These are phyloP conservation scores for Lacanobia oleracea DNA, from an alignment of 2,888 invertebrate genomes.

Conservation along the genomic window DNA sequence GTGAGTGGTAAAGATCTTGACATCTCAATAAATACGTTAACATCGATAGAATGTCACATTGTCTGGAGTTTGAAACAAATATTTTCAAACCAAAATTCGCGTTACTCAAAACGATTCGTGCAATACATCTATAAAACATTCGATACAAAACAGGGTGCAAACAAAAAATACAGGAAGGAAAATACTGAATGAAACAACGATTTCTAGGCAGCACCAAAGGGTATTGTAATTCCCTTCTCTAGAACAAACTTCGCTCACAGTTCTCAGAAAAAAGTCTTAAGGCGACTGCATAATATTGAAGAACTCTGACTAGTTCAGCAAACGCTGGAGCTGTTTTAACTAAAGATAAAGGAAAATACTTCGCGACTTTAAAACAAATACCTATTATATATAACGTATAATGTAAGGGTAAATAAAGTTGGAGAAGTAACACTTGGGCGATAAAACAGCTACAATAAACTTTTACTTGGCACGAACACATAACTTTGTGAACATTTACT, in stretches of 20 bases:
- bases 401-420: conserved; percentile 48
- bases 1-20: too few relatives aligned
- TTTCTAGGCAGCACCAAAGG: background rate
- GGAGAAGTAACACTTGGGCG: conserved; percentile 21
- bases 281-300: background rate
- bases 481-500: conserved; percentile 29
- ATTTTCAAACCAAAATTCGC: too few relatives aligned
- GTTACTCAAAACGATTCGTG: background rate
- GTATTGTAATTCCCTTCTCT: background rate
- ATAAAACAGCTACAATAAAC: conserved; percentile 42
- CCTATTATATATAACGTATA: conserved; percentile 26
- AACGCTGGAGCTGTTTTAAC: conserved; percentile 20
- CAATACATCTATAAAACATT: background rate
- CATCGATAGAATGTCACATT: too few relatives aligned
- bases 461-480: conserved; percentile 21
- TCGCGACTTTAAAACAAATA: conserved; percentile 20
- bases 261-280: background rate
- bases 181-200: background rate
- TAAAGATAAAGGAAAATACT: conserved; percentile 18
- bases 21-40: too few relatives aligned
- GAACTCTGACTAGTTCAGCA: conserved; percentile 10
- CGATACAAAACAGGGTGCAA: background rate
- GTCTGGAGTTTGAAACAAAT: too few relatives aligned
- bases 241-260: conserved; percentile 10
- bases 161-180: background rate